phyloP scores from a whole-genome alignment of 1,140 invertebrate genomes.

The Ips typographus region DNA sequence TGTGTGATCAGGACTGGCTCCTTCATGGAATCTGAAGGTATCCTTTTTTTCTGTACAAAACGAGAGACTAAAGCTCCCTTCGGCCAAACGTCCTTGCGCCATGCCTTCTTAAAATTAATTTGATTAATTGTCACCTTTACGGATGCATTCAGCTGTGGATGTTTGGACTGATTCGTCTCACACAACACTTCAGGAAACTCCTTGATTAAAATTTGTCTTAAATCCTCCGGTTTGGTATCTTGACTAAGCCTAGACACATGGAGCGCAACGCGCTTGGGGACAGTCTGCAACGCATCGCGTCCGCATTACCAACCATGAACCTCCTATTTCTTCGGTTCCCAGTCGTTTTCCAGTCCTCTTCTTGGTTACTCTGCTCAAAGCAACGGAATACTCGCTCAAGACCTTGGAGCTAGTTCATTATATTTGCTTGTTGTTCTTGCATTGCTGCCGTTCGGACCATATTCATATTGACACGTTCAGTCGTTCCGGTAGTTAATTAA shows the following conservation, averaged over 20 bases:
- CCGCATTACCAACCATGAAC: too few species aligned
- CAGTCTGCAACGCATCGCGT: too few species aligned
- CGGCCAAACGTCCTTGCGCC: background rate
- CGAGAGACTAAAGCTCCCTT: background rate
- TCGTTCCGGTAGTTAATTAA: too few species aligned
- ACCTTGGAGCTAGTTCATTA: too few species aligned
- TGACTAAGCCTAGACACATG: background rate
- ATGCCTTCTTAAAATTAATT: background rate
- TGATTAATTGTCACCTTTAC: background rate
- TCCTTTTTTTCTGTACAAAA: background rate
- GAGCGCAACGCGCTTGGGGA: background rate
- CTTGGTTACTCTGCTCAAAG: too few species aligned
- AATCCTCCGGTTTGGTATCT: background rate
- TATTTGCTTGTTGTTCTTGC: too few species aligned
- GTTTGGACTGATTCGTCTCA: background rate
- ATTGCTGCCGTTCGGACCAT: too few species aligned
- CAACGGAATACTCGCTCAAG: too few species aligned
- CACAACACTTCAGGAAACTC: background rate
- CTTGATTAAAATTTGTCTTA: background rate
- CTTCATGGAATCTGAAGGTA: background rate
- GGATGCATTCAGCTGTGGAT: background rate
- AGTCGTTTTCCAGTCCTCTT: too few species aligned
- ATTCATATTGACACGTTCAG: too few species aligned
- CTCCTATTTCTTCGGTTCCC: too few species aligned
- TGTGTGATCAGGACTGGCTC: too few species aligned